phyloP scores from a whole-genome alignment of 2,888 invertebrate genomes.

The Leptinotarsa peninsularis region DNA sequence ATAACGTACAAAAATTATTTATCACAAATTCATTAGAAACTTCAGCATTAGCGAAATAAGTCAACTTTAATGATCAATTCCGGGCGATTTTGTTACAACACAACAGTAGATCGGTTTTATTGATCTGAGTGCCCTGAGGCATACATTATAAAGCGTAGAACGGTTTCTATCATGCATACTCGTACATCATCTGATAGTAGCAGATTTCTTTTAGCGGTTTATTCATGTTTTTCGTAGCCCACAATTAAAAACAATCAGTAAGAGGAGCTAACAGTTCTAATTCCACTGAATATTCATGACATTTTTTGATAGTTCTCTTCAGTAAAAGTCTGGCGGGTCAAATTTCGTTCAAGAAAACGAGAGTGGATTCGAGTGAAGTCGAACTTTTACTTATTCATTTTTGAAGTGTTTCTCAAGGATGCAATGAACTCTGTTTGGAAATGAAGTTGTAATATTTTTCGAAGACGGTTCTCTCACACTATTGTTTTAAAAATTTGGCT shows the following conservation, averaged over 20 bases:
- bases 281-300: conserved; percentile 17
- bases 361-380: neutral
- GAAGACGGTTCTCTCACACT: neutral
- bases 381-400: conserved; percentile 4
- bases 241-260: neutral
- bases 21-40: too few species aligned
- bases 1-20: too few species aligned
- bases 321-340: conserved; percentile 3
- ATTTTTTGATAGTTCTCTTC: conserved; percentile 3
- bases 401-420: conserved; percentile 1
- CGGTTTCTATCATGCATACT: neutral
- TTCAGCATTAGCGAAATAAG: too few species aligned
- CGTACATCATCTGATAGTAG: neutral
- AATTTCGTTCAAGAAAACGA: conserved; percentile 10
- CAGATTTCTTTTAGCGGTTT: neutral
- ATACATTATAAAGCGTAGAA: too few species aligned
- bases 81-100: too few species aligned
- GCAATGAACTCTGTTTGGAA: conserved; percentile 6
- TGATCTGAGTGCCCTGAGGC: too few species aligned
- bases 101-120: too few species aligned
- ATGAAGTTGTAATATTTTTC: neutral
- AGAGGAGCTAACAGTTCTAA: conserved; percentile 1
- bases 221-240: neutral
- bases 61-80: too few species aligned
- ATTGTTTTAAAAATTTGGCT: neutral